Evolutionary conservation across 1,140 invertebrate genomes (phyloP), one percentile per base, ranked within the genome.

Genomic region (Neelides sp.): DNA sequence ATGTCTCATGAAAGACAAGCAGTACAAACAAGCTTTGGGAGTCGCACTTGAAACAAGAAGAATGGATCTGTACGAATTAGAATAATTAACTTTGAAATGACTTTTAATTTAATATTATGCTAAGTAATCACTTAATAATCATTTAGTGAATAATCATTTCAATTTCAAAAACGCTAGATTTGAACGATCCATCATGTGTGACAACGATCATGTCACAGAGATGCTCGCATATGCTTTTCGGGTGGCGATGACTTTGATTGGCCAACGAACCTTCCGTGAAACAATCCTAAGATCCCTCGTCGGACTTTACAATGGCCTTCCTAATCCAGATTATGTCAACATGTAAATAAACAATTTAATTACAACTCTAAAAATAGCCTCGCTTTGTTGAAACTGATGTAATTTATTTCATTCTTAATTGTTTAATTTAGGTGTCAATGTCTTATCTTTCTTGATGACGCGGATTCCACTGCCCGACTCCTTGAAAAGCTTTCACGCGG

Each of bases 201-300:
- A 39, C 12, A 55, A 52, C 44, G 89, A 94, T 69, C 89, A 96
- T 72, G 78, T 89, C 8, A 69, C 78, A 56, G 82, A 78, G 43
- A 94, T 96, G 88, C 73, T 97, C 41, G 80, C 82, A 5, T 97
- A 98, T 71, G 88, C 91, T 22, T 91, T 95, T 66, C 82, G 88
- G 71, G 89, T 96, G 2, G 87, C 85, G 0, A 94, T 97, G 89
- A 89, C 88, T 42, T 73, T 96, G 1, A 87, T 96, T 40, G 88
- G 94, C 64, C 91, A 94, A 66, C 77, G 88, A 49, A 82, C 82
- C 35, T 97, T 95, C 65, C 78, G 93, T 3, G 90, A 91, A 63
- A 80, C 79, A 46, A 86, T 97, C 12, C 71, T 98, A 4, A 75
- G 82, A 26, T 82, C 85, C 22, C 70, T 98, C n/a, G 90, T 96